Evolutionary conservation across 2,113 vertebrate genomes (phyloP).

Genomic region (Fregata magnificens): DNA sequence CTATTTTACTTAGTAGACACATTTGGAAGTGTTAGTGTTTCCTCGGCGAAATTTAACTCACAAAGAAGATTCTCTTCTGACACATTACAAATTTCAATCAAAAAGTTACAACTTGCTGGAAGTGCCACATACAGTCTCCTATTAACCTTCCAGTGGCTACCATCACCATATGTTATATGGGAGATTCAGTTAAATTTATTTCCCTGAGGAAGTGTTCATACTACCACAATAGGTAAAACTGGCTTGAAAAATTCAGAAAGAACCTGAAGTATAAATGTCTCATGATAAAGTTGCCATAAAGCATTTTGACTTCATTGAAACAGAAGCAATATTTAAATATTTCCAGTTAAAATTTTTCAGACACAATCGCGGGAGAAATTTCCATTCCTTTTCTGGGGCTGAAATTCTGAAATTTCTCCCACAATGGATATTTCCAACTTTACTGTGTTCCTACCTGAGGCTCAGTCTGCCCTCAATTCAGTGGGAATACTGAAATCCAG

Average conservation of each 20-base stretch:
- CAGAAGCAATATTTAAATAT: neutral
- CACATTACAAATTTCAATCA: constrained; percentile 2
- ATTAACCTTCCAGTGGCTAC: neutral
- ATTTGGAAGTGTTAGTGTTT: neutral
- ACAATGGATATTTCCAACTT: neutral
- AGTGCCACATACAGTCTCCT: neutral
- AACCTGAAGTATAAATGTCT: neutral
- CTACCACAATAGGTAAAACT: neutral
- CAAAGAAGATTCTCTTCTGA: neutral
- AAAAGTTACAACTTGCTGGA: neutral
- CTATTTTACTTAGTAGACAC: neutral
- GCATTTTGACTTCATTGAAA: neutral
- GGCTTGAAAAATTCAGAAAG: neutral
- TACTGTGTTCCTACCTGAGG: neutral
- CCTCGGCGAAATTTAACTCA: neutral
- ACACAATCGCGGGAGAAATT: neutral
- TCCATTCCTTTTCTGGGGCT: neutral
- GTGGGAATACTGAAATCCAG: neutral
- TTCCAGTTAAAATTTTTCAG: neutral
- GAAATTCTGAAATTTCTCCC: neutral
- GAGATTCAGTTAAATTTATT: neutral
- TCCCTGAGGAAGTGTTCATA: neutral
- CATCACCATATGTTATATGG: neutral
- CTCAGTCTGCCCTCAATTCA: neutral
- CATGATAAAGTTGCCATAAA: neutral